Conservation (phyloP, 2,888 invertebrate genomes). For the Acleris laterana region DNA sequence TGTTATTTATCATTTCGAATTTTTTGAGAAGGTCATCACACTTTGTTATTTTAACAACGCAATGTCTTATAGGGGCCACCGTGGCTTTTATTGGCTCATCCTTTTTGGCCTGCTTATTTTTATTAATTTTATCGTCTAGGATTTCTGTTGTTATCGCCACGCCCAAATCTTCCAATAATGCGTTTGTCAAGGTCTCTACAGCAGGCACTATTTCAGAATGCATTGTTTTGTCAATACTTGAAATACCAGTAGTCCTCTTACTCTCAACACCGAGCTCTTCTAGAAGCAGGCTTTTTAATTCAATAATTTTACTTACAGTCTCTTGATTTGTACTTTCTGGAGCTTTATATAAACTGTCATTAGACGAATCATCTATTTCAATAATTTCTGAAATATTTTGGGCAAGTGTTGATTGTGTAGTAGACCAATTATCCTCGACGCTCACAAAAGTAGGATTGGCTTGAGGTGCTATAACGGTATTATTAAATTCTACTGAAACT, state of each 20-base stretch:
- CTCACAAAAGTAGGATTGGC: neutral
- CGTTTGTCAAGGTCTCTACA: slow-evolving; percentile 23
- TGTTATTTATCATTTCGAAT: slow-evolving; percentile 46
- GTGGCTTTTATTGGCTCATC: neutral
- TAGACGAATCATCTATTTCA: slow-evolving; percentile 64
- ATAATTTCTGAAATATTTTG: slow-evolving; percentile 46
- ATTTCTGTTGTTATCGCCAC: slow-evolving; percentile 6
- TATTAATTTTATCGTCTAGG: slow-evolving; percentile 6
- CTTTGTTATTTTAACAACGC: slow-evolving; percentile 54
- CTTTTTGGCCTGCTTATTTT: neutral
- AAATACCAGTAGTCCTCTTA: slow-evolving; percentile 13
- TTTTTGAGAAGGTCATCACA: slow-evolving; percentile 58
- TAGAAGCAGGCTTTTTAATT: slow-evolving; percentile 52
- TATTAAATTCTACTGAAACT: neutral
- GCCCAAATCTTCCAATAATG: slow-evolving; percentile 31
- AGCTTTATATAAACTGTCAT: slow-evolving; percentile 46
- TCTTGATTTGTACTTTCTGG: slow-evolving; percentile 8
- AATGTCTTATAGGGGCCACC: slow-evolving; percentile 36
- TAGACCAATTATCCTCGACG: neutral
- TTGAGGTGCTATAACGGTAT: neutral
- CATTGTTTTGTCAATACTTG: slow-evolving; percentile 8
- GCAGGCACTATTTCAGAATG: neutral
- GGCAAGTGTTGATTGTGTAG: neutral
- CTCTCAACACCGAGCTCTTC: slow-evolving; percentile 51
- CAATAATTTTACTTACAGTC: slow-evolving; percentile 46